Evolutionary conservation across 2,888 invertebrate genomes (phyloP), one percentile per base, ranked within the genome.

Genomic region (Epinotia demarniana): DNA sequence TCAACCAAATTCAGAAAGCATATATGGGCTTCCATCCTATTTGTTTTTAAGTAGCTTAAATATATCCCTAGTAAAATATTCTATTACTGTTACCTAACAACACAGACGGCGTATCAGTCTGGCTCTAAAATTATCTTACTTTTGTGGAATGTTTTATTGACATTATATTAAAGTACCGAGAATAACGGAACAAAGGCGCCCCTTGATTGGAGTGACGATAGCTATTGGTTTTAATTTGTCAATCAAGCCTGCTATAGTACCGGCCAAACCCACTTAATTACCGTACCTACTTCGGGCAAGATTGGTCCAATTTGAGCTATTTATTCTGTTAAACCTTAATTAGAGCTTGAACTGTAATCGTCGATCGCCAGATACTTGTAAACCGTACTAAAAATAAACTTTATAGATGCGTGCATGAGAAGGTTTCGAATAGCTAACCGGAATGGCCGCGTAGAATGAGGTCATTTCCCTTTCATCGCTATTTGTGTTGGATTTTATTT

Each of bases 401-500:
- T 90, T 89, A 90, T 90, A 82, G 87, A 89, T 84, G 86, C 87
- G 90, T 92, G 93, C 91, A 91, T 91, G 89, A 88, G 86, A 86
- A 87, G 86, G 88, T 85, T 88, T 85, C 86, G 79, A 88, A 89
- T 87, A 88, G 87, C 87, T 85, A 71, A 67, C 72, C 46, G 83
- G 82, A 87, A 85, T 84, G 82, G 85, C 79, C 77, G 78, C 82
- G 81, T 81, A 79, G 83, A 91, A 90, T 88, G 90, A 84, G 93
- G 92, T 89, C 90, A 88, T 92, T 92, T 92, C 90, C 92, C 92
- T 91, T 90, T 90, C 85, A 84, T 78, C 81, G 85, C 85, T 89
- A 88, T 91, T 92, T 86, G 87, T 84, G 86, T 81, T 82, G 73
- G 85, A 86, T 85, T 88, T 89, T 89, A 87, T 89, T 87, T 88